phyloP scores from a whole-genome alignment of 1,140 invertebrate species.

The Ceratina australensis region DNA sequence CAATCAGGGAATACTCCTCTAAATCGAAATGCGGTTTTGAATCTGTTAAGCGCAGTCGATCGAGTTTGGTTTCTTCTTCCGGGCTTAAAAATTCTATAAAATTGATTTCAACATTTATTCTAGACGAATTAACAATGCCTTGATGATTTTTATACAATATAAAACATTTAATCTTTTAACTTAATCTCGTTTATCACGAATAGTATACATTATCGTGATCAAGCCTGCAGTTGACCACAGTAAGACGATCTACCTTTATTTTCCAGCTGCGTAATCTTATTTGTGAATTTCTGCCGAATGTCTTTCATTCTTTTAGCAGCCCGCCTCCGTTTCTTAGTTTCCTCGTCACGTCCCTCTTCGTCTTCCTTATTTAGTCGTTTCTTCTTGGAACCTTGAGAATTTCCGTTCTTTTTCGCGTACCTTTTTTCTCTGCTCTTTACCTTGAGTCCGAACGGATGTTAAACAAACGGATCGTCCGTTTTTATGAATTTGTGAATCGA shows the following conservation, averaged over 20 bases:
- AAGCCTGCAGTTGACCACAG: too few species aligned
- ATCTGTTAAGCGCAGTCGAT: constrained; percentile 10
- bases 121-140: too few species aligned
- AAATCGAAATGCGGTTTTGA: not conserved
- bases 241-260: constrained; percentile 21
- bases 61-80: constrained; percentile 8
- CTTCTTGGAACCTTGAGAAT: not conserved
- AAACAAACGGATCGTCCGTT: not conserved
- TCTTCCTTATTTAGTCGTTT: not conserved
- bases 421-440: constrained; percentile 13
- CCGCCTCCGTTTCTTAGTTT: not conserved
- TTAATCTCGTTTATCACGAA: too few species aligned
- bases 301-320: constrained; percentile 1
- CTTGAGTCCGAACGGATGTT: not conserved
- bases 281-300: not conserved
- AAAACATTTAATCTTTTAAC: too few species aligned
- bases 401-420: not conserved
- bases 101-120: not conserved
- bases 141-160: too few species aligned
- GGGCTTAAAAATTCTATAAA: constrained; percentile 20
- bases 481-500: not conserved
- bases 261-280: constrained; percentile 18
- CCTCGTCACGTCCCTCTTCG: not conserved
- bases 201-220: too few species aligned
- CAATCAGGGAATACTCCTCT: constrained; percentile 9